phyloP scores from a whole-genome alignment of 1,140 invertebrate species.

The Thaumatotibia leucotreta region DNA sequence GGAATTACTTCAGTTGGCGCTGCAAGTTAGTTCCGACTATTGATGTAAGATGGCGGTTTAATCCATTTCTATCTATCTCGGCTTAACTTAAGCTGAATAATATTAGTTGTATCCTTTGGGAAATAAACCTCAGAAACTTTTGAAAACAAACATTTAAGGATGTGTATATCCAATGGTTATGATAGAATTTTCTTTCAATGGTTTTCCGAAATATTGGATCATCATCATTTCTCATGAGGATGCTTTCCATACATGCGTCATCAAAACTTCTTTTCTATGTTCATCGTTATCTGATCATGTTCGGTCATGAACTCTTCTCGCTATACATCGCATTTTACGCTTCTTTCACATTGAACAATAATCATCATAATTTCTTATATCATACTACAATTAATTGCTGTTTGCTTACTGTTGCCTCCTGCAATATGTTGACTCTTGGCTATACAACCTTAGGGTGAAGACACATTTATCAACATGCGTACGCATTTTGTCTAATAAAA shows the following conservation, averaged over 20 bases:
- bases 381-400: too few relatives aligned
- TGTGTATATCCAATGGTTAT: not conserved
- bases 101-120: too few relatives aligned
- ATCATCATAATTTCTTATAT: too few relatives aligned
- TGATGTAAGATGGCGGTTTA: not conserved
- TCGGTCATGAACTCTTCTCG: not conserved
- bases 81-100: too few relatives aligned
- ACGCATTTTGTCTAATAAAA: too few relatives aligned
- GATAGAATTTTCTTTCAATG: not conserved
- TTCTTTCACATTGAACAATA: not conserved
- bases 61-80: too few relatives aligned
- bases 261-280: conserved; percentile 15
- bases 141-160: not conserved
- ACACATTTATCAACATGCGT: too few relatives aligned
- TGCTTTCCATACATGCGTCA: conserved; percentile 16
- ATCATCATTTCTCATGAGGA: not conserved
- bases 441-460: too few relatives aligned
- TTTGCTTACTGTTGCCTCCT: too few relatives aligned
- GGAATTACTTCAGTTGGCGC: not conserved
- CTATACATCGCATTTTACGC: not conserved
- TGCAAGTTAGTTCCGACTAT: not conserved
- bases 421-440: too few relatives aligned
- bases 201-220: not conserved
- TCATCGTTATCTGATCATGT: conserved; percentile 10
- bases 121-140: too few relatives aligned